phyloP scores from a whole-genome alignment of 2,888 invertebrate genomes.

The Calliopum simillimum region DNA sequence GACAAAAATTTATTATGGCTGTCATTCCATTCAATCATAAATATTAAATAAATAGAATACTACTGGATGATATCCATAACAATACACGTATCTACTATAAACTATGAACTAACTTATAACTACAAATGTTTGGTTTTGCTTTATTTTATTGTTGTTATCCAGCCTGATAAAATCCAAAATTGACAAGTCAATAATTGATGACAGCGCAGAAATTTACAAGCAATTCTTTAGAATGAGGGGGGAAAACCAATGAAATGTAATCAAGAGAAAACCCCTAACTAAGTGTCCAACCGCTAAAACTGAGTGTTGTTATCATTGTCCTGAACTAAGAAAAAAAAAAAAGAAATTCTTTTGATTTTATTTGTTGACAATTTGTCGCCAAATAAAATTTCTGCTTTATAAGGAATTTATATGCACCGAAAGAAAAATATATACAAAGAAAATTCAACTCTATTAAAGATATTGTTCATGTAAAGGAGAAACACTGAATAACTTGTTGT shows the following conservation, averaged over 20 bases:
- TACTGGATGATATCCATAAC: conserved; percentile 2
- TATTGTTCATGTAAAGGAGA: too few species aligned
- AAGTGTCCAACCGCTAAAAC: background rate
- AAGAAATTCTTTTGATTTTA: background rate
- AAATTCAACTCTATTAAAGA: too few species aligned
- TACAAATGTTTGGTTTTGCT: too few species aligned
- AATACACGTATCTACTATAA: too few species aligned
- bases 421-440: too few species aligned
- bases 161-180: background rate
- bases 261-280: background rate
- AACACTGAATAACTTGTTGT: too few species aligned
- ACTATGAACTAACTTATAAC: too few species aligned
- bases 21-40: conserved; percentile 50
- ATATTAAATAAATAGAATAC: conserved; percentile 46
- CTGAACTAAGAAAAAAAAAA: conserved; percentile 8
- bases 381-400: background rate
- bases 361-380: conserved; percentile 33
- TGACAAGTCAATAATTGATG: conserved; percentile 29
- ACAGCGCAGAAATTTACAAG: background rate
- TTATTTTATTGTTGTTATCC: background rate
- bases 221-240: background rate
- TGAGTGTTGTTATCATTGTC: background rate
- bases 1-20: conserved; percentile 34
- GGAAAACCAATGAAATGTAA: background rate
- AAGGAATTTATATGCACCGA: too few species aligned